A percentile compares a stretch with the other conserved stretches of the same genome.
phyloP scores from a whole-genome alignment of 2,888 invertebrate species.

The Deroplatys truncata region DNA sequence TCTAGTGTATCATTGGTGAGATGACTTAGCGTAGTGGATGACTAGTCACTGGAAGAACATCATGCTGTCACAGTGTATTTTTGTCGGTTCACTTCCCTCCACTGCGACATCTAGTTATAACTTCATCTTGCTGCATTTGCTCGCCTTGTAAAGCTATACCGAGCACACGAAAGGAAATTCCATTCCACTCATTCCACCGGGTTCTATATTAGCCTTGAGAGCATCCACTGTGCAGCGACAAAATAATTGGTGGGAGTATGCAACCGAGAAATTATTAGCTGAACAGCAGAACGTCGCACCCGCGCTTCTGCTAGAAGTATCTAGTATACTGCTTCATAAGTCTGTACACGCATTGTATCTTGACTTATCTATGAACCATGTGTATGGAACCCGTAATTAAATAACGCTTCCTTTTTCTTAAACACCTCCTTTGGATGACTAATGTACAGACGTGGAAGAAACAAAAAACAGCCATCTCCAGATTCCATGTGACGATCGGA shows the following conservation, averaged over 20 bases:
- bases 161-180: neutral
- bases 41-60: neutral
- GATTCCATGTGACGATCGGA: no score
- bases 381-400: no score
- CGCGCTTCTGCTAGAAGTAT: no score
- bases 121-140: neutral
- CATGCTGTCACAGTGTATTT: neutral
- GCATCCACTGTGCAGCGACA: neutral
- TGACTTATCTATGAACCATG: no score
- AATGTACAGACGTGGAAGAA: no score
- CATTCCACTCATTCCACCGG: neutral
- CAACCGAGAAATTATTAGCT: neutral
- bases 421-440: no score
- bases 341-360: no score
- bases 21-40: neutral
- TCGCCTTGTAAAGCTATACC: neutral
- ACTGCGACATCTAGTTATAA: neutral
- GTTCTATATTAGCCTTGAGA: neutral
- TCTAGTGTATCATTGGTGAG: neutral
- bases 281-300: no score
- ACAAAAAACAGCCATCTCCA: no score
- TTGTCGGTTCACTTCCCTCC: neutral
- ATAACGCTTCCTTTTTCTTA: no score
- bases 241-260: neutral
- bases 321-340: no score